These are phyloP conservation scores for Coleophora deauratella DNA, from an alignment of 2,888 invertebrate genomes.

Conservation along the genomic window DNA sequence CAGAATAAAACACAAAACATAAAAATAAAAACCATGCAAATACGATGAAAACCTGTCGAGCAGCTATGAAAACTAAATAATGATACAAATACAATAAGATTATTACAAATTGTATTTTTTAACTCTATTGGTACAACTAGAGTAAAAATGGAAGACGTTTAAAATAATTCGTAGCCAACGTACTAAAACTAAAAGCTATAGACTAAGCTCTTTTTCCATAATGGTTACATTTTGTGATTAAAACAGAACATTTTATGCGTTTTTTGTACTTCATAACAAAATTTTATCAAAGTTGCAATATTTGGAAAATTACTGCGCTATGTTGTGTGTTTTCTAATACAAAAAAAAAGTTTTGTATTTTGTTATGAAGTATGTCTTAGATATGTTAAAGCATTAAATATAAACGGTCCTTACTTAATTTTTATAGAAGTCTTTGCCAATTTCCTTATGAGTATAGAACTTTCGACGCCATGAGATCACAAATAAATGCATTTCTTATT, in stretches of 20 bases:
- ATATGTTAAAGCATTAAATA: conserved; percentile 19
- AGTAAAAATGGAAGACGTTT: conserved; percentile 63
- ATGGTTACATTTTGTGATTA: conserved; percentile 7
- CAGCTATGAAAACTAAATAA: conserved; percentile 15
- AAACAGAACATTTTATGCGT: too few relatives aligned
- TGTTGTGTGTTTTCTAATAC: neutral
- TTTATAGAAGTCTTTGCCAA: conserved; percentile 25
- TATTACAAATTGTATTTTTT: conserved; percentile 15
- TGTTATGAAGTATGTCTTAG: conserved; percentile 6
- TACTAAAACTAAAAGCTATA: conserved; percentile 45
- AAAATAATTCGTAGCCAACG: conserved; percentile 73
- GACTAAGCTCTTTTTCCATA: conserved; percentile 45
- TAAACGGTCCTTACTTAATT: conserved; percentile 15
- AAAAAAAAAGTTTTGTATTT: neutral
- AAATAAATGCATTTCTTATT: conserved; percentile 58
- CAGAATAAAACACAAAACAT: conserved; percentile 36
- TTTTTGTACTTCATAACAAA: conserved; percentile 6
- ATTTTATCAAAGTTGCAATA: neutral
- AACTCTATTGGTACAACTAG: conserved; percentile 24
- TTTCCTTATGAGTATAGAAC: conserved; percentile 25
- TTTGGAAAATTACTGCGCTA: neutral
- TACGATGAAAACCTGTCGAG: neutral
- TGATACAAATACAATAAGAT: conserved; percentile 17
- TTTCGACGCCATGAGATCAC: conserved; percentile 58
- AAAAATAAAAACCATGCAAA: conserved; percentile 27